phyloP scores from a whole-genome alignment of 2,797 vertebrate genomes.

The Paramormyrops hopkinsi region DNA sequence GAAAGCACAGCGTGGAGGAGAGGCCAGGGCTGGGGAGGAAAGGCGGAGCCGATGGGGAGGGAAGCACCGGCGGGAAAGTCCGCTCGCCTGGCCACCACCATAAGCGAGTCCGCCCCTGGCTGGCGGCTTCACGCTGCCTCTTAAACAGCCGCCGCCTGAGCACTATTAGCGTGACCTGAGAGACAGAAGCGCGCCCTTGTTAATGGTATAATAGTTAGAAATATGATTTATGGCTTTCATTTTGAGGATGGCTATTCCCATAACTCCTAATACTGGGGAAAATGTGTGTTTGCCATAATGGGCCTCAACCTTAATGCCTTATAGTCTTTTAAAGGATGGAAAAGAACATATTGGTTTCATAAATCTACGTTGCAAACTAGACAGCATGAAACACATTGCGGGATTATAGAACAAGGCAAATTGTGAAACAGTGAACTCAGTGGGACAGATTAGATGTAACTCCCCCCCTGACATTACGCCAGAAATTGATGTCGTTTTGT shows the following conservation, averaged over 20 bases:
- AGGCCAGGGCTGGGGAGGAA: constrained; percentile 51
- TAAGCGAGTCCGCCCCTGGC: constrained; percentile 27
- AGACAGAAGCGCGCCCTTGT: constrained; percentile 66
- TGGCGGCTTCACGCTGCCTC: constrained; percentile 31
- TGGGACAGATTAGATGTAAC: constrained; percentile 44
- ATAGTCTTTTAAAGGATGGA: constrained; percentile 65
- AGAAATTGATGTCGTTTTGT: constrained; percentile 45
- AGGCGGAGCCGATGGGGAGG: constrained; percentile 49
- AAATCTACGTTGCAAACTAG: constrained; percentile 66
- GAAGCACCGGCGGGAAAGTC: constrained; percentile 48
- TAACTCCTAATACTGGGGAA: constrained; percentile 65
- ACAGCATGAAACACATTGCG: constrained; percentile 48
- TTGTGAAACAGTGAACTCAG: constrained; percentile 49
- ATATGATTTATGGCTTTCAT: constrained; percentile 72
- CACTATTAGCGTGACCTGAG: constrained; percentile 66
- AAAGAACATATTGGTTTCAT: constrained; percentile 70
- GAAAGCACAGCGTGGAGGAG: constrained; percentile 72
- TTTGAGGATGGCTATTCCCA: constrained; percentile 63
- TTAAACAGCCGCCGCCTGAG: constrained; percentile 53
- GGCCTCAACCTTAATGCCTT: constrained; percentile 56
- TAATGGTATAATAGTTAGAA: constrained; percentile 63
- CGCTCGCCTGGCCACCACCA: constrained; percentile 34
- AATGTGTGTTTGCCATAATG: constrained; percentile 69
- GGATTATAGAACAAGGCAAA: constrained; percentile 52
- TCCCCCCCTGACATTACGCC: constrained; percentile 34